Percentiles rank a stretch among this genome's conserved stretches.
phyloP scores from a whole-genome alignment of 2,888 invertebrate genomes.

The Sericinus montela region DNA sequence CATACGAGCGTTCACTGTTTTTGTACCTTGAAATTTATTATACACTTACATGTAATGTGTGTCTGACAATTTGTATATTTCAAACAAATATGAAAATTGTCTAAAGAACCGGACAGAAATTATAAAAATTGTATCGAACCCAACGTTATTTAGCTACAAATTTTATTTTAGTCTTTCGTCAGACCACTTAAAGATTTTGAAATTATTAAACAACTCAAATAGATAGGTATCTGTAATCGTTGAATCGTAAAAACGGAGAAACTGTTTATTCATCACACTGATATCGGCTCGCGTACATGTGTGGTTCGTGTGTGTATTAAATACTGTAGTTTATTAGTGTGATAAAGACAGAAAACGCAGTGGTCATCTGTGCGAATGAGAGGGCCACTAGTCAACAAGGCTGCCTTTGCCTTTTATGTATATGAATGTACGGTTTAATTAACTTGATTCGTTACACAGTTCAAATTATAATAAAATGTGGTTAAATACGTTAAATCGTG shows the following conservation, averaged over 20 bases:
- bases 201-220: conserved; percentile 65
- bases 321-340: conserved; percentile 59
- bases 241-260: conserved; percentile 76
- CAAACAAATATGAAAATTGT: not conserved
- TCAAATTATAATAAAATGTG: conserved; percentile 71
- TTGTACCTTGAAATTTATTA: not conserved
- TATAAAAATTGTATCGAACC: not conserved
- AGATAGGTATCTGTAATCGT: conserved; percentile 70
- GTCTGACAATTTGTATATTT: not conserved
- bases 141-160: conserved; percentile 3
- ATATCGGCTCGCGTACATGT: conserved; percentile 44
- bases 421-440: conserved; percentile 75
- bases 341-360: conserved; percentile 53
- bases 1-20: not conserved
- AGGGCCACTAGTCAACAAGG: conserved; percentile 63
- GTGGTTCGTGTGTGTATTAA: conserved; percentile 32
- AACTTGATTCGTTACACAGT: conserved; percentile 71
- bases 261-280: conserved; percentile 75
- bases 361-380: conserved; percentile 51
- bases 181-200: conserved; percentile 47
- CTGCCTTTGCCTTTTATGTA: conserved; percentile 72
- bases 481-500: conserved; percentile 47
- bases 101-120: not conserved
- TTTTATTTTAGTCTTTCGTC: conserved; percentile 29
- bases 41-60: not conserved